Evolutionary conservation across 2,888 invertebrate genomes (phyloP).

Genomic region (Bombylius discolor): DNA sequence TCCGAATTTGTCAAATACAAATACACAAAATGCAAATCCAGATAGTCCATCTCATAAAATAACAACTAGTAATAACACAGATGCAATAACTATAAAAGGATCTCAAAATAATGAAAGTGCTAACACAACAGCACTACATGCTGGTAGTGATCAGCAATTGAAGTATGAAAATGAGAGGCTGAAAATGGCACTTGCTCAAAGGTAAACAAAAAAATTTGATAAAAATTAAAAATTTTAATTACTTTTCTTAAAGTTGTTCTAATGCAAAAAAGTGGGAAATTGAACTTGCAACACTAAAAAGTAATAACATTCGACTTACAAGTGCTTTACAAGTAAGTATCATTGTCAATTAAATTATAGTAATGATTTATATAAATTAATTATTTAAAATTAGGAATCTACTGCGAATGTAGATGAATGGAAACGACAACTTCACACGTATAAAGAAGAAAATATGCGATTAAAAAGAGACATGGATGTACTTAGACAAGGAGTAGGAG

Average conservation of each 20-base stretch:
- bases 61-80: conserved; percentile 17
- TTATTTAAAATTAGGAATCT: conserved; percentile 42
- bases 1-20: conserved; percentile 39
- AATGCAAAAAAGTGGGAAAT: conserved; percentile 99
- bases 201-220: conserved; percentile 41
- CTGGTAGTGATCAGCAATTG: conserved; percentile 58
- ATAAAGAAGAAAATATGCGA: conserved; percentile 79
- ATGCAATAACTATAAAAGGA: conserved; percentile 17
- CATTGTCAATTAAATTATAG: background rate
- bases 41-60: conserved; percentile 37
- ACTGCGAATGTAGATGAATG: conserved; percentile 97
- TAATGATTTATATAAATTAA: background rate
- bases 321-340: conserved; percentile 65
- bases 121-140: conserved; percentile 21
- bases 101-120: conserved; percentile 29
- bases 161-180: conserved; percentile 95
- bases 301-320: conserved; percentile 87
- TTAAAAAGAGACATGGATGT: conserved; percentile 62
- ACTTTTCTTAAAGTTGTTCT: conserved; percentile 58
- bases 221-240: background rate
- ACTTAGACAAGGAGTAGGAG: conserved; percentile 53
- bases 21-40: conserved; percentile 43
- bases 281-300: conserved; percentile 88
- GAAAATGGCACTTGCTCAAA: conserved; percentile 88
- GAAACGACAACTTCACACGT: conserved; percentile 90